A percentile compares a stretch with the other conserved stretches of the same genome.
phyloP scores from a whole-genome alignment of 2,888 invertebrate genomes.

The Drosophila mayaguana region DNA sequence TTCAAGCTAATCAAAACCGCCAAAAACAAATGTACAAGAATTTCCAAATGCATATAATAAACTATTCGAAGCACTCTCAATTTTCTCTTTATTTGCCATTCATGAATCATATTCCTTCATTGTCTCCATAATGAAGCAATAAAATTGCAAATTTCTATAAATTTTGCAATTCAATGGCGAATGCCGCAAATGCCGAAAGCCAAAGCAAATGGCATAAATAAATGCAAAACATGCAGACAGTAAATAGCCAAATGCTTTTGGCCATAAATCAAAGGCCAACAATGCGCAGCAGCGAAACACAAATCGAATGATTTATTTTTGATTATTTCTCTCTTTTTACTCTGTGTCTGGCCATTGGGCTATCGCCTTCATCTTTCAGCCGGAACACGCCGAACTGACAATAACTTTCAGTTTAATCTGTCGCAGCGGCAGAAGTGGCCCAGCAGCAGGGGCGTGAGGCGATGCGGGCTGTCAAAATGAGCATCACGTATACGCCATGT shows the following conservation, averaged over 20 bases:
- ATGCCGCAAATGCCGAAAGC: conserved; percentile 12
- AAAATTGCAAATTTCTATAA: conserved; percentile 29
- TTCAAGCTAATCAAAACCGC: not conserved
- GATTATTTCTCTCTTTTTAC: not conserved
- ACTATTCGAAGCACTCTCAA: not conserved
- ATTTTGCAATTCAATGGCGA: conserved; percentile 33
- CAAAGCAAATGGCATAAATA: conserved; percentile 37
- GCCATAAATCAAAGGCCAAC: conserved; percentile 49
- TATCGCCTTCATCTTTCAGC: conserved; percentile 34
- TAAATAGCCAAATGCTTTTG: conserved; percentile 43
- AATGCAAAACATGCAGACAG: conserved; percentile 26
- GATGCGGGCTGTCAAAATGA: conserved; percentile 38
- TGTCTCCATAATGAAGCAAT: conserved; percentile 32
- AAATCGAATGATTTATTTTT: conserved; percentile 54
- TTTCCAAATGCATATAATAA: not conserved
- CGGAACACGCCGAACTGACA: conserved; percentile 47
- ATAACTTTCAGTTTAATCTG: conserved; percentile 59
- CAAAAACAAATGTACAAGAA: not conserved
- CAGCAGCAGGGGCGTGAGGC: not conserved
- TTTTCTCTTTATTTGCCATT: conserved; percentile 2
- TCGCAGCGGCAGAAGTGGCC: conserved; percentile 21
- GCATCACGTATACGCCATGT: conserved; percentile 75
- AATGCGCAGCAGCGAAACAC: conserved; percentile 20
- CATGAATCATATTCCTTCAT: conserved; percentile 9
- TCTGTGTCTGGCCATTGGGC: conserved; percentile 1